Evolutionary conservation across 2,113 vertebrate species (phyloP).

Genomic region (Eira barbara): DNA sequence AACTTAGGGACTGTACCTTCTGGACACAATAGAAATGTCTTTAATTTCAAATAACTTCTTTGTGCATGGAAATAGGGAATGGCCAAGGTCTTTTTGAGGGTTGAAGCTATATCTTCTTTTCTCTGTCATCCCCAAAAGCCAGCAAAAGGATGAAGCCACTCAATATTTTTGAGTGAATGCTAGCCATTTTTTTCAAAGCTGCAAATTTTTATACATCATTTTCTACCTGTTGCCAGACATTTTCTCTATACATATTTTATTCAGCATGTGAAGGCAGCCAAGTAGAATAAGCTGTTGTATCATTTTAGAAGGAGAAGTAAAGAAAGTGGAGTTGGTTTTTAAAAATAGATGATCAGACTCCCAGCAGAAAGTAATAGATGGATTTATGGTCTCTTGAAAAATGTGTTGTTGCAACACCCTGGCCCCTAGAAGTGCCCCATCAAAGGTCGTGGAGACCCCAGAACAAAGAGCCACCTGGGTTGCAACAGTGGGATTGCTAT

Average conservation of each 20-base stretch:
- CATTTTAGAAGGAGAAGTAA: not conserved
- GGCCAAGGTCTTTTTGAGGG: not conserved
- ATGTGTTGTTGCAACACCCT: accelerated
- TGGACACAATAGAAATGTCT: not conserved
- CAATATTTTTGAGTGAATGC: not conserved
- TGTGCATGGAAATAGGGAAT: accelerated
- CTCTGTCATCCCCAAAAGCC: not conserved
- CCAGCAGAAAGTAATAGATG: not conserved
- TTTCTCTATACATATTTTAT: not conserved
- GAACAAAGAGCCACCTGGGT: not conserved
- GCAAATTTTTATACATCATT: not conserved
- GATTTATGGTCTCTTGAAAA: not conserved
- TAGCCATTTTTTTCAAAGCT: not conserved
- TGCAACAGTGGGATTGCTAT: not conserved
- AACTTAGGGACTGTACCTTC: accelerated
- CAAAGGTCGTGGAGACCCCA: not conserved
- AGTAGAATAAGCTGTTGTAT: not conserved
- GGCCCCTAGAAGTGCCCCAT: accelerated
- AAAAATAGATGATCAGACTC: not conserved
- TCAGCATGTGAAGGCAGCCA: not conserved
- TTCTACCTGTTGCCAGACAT: not conserved
- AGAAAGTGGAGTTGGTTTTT: not conserved
- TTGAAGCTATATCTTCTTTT: not conserved
- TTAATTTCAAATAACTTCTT: not conserved
- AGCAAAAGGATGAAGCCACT: not conserved